Evolutionary conservation across 2,797 vertebrate genomes (phyloP), one percentile per base, ranked within the genome.

Genomic region (Bovichtus variegatus): DNA sequence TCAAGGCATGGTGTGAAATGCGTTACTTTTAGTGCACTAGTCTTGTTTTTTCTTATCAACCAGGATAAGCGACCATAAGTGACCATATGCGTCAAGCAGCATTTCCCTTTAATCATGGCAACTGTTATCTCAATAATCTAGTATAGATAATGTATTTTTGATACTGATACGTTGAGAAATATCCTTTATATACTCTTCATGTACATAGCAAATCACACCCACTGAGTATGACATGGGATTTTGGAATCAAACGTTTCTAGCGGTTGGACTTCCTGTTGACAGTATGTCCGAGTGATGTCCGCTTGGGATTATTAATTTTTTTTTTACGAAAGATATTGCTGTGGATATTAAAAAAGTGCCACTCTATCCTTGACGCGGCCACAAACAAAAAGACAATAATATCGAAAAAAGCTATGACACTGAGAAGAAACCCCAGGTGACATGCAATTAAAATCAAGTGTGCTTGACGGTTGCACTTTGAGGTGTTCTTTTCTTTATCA

Each of bases 401-500:
- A 62, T 62, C 2, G 6, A 47, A 68, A 75, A 78, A 41, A 53
- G 15, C 38, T 34, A 40, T 66, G 74, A 71, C 69, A 74, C 29
- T 40, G 51, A 21, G 41, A 47, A 41, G 57, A 38, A 65, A 74
- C 4, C 31, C 55, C 25, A 62, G 43, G 46, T 73, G 78, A 80
- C 73, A 77, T 9, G 12, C 46, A 88, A 83, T 83, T 87, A 82
- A 78, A 82, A 79, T 81, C 62, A 73, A 58, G 7, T n/a, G 21
- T 29, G 53, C 47, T 68, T 80, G 82, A 76, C 82, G 76, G 74
- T n/a, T 61, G 31, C 64, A 80, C 55, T 65, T 36, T 38, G 61
- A 34, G 38, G 57, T 51, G 47, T 64, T 19, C 5, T 43, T 78
- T 68, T 57, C 19, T 53, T 57, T 21, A 68, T 60, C 29, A 29